Evolutionary conservation across 2,888 invertebrate species (phyloP).

Genomic region (Eupithecia subfuscata): DNA sequence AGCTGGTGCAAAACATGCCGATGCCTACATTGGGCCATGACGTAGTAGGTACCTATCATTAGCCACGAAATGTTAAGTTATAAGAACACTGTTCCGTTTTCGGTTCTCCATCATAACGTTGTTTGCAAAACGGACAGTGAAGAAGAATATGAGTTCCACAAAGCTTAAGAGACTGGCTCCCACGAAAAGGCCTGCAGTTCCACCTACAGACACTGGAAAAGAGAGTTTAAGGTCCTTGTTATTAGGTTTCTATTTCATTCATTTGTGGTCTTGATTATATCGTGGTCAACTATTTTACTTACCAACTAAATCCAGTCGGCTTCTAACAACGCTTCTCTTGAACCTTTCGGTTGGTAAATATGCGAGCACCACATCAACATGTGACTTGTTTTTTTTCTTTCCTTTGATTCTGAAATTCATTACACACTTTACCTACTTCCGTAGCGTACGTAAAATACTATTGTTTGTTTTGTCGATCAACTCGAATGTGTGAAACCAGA

Average conservation of each 20-base stretch:
- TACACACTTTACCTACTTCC: not conserved
- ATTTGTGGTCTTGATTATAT: not conserved
- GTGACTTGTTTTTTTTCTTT: slow-evolving; percentile 70
- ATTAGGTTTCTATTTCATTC: not conserved
- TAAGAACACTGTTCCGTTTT: slow-evolving; percentile 22
- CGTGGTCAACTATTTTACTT: slow-evolving; percentile 39
- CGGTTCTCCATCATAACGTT: slow-evolving; percentile 63
- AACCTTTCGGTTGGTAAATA: slow-evolving; percentile 86
- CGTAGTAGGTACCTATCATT: not conserved
- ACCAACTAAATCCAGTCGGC: slow-evolving; percentile 87
- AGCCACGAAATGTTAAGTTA: not conserved
- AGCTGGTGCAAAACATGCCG: not conserved
- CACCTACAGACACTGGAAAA: slow-evolving; percentile 85
- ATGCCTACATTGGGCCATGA: no score
- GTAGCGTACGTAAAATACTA: no score
- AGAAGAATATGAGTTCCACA: slow-evolving; percentile 86
- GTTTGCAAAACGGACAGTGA: slow-evolving; percentile 80
- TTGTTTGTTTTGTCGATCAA: no score
- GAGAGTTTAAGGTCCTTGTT: not conserved
- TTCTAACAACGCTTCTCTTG: slow-evolving; percentile 86
- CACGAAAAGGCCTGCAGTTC: slow-evolving; percentile 86
- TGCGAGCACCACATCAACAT: slow-evolving; percentile 81
- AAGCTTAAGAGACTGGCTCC: slow-evolving; percentile 88
- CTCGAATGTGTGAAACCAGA: no score
- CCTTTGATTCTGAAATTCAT: slow-evolving; percentile 48